Conservation (phyloP, 2,888 invertebrate genomes). For the Coelopa pilipes region DNA sequence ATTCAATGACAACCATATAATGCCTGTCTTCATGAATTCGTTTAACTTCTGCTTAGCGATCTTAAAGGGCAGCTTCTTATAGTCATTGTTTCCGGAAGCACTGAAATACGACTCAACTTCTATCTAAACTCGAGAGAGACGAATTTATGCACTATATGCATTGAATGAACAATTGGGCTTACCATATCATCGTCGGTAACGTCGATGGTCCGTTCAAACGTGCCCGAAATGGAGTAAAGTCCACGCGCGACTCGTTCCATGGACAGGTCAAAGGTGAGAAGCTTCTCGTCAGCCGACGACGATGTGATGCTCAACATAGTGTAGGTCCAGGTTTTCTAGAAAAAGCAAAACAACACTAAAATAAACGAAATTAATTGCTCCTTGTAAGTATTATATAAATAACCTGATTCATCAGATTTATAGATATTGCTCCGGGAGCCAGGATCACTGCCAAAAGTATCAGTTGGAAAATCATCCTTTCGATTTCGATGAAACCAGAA, state of each 20-base stretch:
- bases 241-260: constrained; percentile 10
- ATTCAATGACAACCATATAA: too few relatives aligned
- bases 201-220: background rate
- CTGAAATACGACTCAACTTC: background rate
- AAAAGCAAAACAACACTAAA: too few relatives aligned
- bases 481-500: too few relatives aligned
- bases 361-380: too few relatives aligned
- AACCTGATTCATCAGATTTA: too few relatives aligned
- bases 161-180: background rate
- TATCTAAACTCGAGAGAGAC: background rate
- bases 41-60: background rate
- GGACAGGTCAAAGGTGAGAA: background rate
- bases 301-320: too few relatives aligned
- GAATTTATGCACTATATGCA: background rate
- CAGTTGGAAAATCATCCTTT: too few relatives aligned
- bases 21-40: background rate
- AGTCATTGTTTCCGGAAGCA: background rate
- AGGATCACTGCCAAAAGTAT: too few relatives aligned
- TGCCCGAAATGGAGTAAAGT: background rate
- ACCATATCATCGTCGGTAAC: background rate
- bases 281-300: too few relatives aligned
- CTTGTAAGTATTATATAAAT: too few relatives aligned
- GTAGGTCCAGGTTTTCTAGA: too few relatives aligned
- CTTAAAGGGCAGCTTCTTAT: background rate
- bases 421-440: too few relatives aligned